These are phyloP conservation scores for Ophioninae sp. DNA, from an alignment of 2,888 invertebrate genomes.

Conservation along the genomic window DNA sequence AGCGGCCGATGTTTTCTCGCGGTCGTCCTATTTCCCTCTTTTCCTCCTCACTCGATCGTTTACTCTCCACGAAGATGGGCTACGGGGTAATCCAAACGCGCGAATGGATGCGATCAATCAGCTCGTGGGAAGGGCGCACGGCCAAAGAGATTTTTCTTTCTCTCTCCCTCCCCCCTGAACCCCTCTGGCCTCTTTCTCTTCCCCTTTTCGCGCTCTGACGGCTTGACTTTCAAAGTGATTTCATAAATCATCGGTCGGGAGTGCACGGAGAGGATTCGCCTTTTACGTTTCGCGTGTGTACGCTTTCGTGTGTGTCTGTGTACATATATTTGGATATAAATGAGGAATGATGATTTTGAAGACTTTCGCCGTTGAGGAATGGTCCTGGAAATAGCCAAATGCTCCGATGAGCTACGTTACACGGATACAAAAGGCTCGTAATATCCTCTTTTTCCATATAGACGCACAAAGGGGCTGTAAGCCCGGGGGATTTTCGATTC, in stretches of 20 bases:
- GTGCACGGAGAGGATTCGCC: slow-evolving; percentile 30
- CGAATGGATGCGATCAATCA: slow-evolving; percentile 62
- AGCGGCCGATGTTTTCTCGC: not conserved
- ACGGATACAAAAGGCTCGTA: not conserved
- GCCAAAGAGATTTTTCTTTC: slow-evolving; percentile 42
- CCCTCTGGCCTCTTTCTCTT: not conserved
- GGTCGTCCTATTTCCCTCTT: slow-evolving; percentile 4
- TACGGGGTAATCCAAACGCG: slow-evolving; percentile 52
- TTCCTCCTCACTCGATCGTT: slow-evolving; percentile 22
- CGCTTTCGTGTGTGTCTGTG: not conserved
- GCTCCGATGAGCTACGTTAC: not conserved
- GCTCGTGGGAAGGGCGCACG: slow-evolving; percentile 32
- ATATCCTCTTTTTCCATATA: not conserved
- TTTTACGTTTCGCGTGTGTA: not conserved
- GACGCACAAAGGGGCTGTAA: slow-evolving; percentile 29
- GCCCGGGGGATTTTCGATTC: slow-evolving; percentile 59
- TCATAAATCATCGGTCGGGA: slow-evolving; percentile 61
- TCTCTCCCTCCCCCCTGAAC: slow-evolving; percentile 17
- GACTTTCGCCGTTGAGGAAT: not conserved
- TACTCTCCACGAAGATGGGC: slow-evolving; percentile 39
- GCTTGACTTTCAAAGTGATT: slow-evolving; percentile 61
- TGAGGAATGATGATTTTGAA: not conserved
- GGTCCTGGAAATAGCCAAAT: not conserved
- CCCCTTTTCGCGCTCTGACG: slow-evolving; percentile 36
- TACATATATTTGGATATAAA: slow-evolving; percentile 1